phyloP scores from a whole-genome alignment of 2,797 vertebrate genomes.

The Myotis vivesi region DNA sequence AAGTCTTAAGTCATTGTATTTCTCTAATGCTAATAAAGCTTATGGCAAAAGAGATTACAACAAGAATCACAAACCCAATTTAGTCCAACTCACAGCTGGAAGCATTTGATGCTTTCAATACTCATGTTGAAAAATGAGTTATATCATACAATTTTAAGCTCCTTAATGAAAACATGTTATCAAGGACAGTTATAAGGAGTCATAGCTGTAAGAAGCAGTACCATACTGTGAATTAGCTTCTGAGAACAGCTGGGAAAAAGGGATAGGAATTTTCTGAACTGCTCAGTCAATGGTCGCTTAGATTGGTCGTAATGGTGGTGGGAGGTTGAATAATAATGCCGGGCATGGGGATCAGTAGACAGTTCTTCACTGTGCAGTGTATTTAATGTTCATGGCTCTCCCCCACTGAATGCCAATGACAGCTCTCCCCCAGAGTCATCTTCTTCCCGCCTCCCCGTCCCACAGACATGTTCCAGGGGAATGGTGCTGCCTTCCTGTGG shows the following conservation, averaged over 20 bases:
- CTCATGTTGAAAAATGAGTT: not conserved
- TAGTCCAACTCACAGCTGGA: not conserved
- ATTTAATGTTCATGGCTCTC: not conserved
- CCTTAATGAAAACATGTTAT: not conserved
- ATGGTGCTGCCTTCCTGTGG: not conserved
- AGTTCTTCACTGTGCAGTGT: not conserved
- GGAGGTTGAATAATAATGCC: not conserved
- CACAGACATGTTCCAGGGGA: not conserved
- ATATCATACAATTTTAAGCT: too few species aligned
- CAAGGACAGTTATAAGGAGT: not conserved
- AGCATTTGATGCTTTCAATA: not conserved
- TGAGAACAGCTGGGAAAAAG: not conserved
- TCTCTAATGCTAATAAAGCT: constrained; percentile 16
- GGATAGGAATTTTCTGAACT: not conserved
- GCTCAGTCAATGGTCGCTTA: not conserved
- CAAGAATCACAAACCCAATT: constrained; percentile 2
- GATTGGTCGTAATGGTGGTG: not conserved
- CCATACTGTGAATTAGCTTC: not conserved
- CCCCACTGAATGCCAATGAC: not conserved
- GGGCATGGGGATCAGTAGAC: too few species aligned
- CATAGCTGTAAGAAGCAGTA: not conserved
- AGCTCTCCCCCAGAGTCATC: not conserved
- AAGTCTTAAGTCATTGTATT: not conserved
- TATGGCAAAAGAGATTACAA: constrained; percentile 35
- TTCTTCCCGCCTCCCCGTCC: too few species aligned